Percentiles rank a stretch among this genome's conserved stretches.
phyloP scores from a whole-genome alignment of 2,797 vertebrate genomes.

The Molossus alvarezi region DNA sequence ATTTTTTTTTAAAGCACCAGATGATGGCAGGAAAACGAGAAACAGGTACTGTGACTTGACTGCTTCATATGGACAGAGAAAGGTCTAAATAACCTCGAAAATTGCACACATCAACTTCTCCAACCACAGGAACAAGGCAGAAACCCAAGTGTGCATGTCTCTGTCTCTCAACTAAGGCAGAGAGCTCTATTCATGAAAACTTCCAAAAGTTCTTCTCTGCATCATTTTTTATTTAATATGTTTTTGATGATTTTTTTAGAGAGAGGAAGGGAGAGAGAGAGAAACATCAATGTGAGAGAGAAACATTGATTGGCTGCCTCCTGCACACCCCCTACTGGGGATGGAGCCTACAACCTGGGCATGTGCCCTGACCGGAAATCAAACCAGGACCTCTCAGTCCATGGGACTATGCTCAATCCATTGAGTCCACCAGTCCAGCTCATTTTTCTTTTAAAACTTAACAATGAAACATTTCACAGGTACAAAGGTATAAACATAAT shows the following conservation, averaged over 20 bases:
- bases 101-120: neutral
- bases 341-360: too few relatives aligned
- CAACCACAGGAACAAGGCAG: neutral
- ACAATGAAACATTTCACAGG: conserved; percentile 26
- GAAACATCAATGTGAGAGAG: too few relatives aligned
- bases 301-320: too few relatives aligned
- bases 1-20: neutral
- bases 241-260: too few relatives aligned
- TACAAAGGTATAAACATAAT: conserved; percentile 14
- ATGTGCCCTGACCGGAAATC: too few relatives aligned
- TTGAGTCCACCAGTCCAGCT: too few relatives aligned
- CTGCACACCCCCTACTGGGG: too few relatives aligned
- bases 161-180: neutral
- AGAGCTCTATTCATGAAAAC: neutral
- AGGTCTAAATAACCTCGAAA: neutral
- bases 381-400: too few relatives aligned
- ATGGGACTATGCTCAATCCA: too few relatives aligned
- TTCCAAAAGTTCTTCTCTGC: neutral
- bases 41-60: neutral
- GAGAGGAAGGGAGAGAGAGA: too few relatives aligned
- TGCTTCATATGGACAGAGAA: neutral
- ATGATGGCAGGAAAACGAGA: neutral
- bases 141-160: neutral
- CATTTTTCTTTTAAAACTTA: neutral
- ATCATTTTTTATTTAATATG: neutral